phyloP scores from a whole-genome alignment of 2,113 vertebrate species.

The Erythrocercus mccallii region DNA sequence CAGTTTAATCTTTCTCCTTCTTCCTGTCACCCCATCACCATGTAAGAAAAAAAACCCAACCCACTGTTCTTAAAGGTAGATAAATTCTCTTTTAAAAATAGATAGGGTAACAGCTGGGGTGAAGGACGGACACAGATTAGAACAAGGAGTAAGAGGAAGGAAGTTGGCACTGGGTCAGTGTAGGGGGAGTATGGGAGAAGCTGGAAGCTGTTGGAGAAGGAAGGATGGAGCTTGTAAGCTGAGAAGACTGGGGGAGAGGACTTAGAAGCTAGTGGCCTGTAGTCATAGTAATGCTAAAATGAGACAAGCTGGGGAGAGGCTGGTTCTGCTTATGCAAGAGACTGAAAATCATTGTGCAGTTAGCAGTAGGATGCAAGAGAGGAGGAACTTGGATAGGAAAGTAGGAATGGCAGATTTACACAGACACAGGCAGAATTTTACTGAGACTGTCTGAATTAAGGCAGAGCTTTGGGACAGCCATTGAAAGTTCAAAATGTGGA shows the following conservation, averaged over 20 bases:
- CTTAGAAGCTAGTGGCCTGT: not conserved
- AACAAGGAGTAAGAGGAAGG: not conserved
- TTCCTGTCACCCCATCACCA: not conserved
- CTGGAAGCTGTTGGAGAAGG: not conserved
- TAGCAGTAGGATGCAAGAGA: not conserved
- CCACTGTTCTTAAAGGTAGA: not conserved
- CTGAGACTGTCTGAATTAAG: not conserved
- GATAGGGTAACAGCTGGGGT: not conserved
- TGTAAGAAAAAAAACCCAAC: not conserved
- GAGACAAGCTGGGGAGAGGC: not conserved
- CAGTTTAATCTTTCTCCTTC: not conserved
- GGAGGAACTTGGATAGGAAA: not conserved
- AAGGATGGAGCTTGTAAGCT: not conserved
- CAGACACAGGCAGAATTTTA: not conserved
- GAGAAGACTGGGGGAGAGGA: not conserved
- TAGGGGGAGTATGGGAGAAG: not conserved
- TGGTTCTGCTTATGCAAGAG: constrained; percentile 5
- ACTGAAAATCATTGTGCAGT: not conserved
- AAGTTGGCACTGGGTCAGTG: not conserved
- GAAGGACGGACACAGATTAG: not conserved
- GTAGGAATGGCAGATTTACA: not conserved
- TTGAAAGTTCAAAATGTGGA: not conserved
- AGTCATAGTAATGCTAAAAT: not conserved
- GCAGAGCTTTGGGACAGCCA: not conserved
- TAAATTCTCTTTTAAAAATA: not conserved